phyloP scores from a whole-genome alignment of 1,140 invertebrate genomes.

The Stegodyphus mimosarum region DNA sequence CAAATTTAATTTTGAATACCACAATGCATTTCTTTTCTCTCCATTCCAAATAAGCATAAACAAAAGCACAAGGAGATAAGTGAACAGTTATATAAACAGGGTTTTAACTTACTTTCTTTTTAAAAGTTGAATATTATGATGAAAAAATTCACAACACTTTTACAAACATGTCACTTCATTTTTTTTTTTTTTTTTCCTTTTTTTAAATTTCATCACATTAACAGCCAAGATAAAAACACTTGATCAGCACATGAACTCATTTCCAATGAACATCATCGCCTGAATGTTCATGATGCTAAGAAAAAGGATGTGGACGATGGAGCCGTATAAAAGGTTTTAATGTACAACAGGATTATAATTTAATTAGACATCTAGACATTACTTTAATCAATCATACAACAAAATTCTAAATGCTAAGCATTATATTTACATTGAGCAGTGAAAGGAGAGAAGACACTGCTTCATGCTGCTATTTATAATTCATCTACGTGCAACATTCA shows the following conservation, averaged over 20 bases:
- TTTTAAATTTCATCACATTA: not conserved
- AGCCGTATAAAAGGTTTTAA: conserved; percentile 40
- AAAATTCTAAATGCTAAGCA: conserved; percentile 22
- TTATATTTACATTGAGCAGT: conserved; percentile 53
- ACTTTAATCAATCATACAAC: conserved; percentile 16
- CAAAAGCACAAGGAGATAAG: too few species aligned
- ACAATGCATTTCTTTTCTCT: too few species aligned
- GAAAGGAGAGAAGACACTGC: conserved; percentile 34
- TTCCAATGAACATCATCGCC: not conserved
- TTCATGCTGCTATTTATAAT: conserved; percentile 2
- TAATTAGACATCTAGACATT: conserved; percentile 12
- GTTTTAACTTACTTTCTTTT: not conserved
- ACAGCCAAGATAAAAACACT: not conserved
- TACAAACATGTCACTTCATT: not conserved
- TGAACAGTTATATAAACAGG: too few species aligned
- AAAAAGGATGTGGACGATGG: not conserved
- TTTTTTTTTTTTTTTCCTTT: not conserved
- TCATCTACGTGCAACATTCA: not conserved
- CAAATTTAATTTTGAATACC: too few species aligned
- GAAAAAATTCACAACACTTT: not conserved
- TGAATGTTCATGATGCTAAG: not conserved
- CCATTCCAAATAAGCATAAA: too few species aligned
- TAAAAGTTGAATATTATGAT: not conserved
- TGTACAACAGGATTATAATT: conserved; percentile 32
- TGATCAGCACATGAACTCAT: not conserved